Conservation (phyloP, 2,888 invertebrate genomes). For the Apamea sordens region DNA sequence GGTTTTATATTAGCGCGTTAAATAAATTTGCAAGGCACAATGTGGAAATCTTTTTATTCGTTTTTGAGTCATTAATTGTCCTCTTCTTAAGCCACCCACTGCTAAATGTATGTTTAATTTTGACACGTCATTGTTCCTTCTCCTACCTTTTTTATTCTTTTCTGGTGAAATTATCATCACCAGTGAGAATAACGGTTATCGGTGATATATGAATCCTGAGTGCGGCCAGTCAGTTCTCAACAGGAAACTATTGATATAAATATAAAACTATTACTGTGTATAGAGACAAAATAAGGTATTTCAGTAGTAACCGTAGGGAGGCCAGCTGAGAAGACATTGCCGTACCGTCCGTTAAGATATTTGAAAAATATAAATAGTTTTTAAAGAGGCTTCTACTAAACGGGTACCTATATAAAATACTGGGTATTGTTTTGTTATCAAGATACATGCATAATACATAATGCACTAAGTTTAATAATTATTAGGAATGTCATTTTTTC, state of each 20-base stretch:
- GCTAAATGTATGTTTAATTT: constrained; percentile 25
- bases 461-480: not conserved
- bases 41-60: constrained; percentile 6
- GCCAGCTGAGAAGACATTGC: not conserved
- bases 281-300: not conserved
- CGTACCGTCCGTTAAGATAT: too few species aligned
- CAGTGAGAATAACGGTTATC: not conserved
- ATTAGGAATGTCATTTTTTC: not conserved
- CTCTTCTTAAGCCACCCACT: constrained; percentile 29
- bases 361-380: not conserved
- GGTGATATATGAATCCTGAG: not conserved
- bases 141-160: not conserved
- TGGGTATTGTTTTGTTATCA: not conserved
- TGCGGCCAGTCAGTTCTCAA: not conserved
- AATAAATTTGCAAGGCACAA: constrained; percentile 37
- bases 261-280: not conserved
- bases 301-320: not conserved
- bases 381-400: not conserved
- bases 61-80: constrained; percentile 33
- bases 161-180: not conserved
- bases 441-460: constrained; percentile 5
- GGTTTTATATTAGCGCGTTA: constrained; percentile 36
- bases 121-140: constrained; percentile 14
- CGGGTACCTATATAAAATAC: not conserved
- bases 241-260: not conserved